Evolutionary conservation across 2,888 invertebrate genomes (phyloP).

Genomic region (Chloroclystis v-ata): DNA sequence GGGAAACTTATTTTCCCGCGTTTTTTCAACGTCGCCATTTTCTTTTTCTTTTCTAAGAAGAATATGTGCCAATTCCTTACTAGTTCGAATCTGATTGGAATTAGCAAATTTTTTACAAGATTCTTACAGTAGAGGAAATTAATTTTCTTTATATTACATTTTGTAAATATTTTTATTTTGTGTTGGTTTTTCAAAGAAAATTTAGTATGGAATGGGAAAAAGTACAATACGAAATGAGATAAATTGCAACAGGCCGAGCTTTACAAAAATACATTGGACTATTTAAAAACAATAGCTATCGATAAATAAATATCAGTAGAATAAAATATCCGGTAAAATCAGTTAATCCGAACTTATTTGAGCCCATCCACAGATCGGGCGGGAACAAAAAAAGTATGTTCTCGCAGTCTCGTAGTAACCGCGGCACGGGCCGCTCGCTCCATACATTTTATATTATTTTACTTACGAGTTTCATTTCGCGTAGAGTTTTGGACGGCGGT

Average conservation of each 20-base stretch:
- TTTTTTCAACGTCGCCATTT: conserved; percentile 55
- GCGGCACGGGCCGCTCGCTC: conserved; percentile 73
- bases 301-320: conserved; percentile 14
- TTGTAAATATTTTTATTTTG: too few relatives aligned
- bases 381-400: conserved; percentile 63
- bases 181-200: neutral
- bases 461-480: conserved; percentile 77
- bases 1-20: conserved; percentile 75
- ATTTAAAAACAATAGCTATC: conserved; percentile 17
- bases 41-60: conserved; percentile 32
- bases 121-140: conserved; percentile 21
- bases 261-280: conserved; percentile 5
- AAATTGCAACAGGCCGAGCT: neutral
- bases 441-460: conserved; percentile 69
- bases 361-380: conserved; percentile 60
- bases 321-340: conserved; percentile 36
- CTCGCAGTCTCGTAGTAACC: conserved; percentile 60
- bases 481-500: conserved; percentile 74
- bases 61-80: conserved; percentile 29
- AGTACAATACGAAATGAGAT: neutral
- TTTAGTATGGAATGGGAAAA: neutral
- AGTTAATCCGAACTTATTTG: conserved; percentile 58
- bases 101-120: conserved; percentile 22
- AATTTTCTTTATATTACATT: too few relatives aligned
- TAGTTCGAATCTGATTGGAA: conserved; percentile 60